Percentiles rank a stretch among this genome's conserved stretches.
These are phyloP conservation scores for Trididemnum nubilum DNA, from an alignment of 23 tunicate species.

Conservation along the genomic window DNA sequence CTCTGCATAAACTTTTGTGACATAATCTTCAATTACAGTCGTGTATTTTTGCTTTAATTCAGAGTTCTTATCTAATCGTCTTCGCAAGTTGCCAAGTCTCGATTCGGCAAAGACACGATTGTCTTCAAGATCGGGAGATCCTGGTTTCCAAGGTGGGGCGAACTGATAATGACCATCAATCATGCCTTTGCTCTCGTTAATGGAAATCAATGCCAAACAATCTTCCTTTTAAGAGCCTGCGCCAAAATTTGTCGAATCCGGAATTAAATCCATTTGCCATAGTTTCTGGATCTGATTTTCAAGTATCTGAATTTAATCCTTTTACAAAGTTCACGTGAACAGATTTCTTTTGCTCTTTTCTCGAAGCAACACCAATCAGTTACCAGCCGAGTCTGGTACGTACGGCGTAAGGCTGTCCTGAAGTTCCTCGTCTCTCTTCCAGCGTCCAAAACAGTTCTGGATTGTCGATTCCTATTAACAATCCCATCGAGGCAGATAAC, in stretches of 20 bases:
- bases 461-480: neutral
- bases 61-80: neutral
- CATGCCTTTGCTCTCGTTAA: neutral
- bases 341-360: neutral
- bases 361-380: neutral
- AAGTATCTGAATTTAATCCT: neutral
- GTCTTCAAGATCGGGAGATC: neutral
- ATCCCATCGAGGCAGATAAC: neutral
- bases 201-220: neutral
- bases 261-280: neutral
- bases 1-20: neutral
- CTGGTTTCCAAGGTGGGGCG: neutral
- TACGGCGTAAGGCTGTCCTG: neutral
- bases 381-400: neutral
- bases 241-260: neutral
- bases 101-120: neutral
- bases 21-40: too few relatives aligned
- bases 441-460: slow-evolving; percentile 3
- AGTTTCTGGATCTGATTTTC: neutral
- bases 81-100: neutral
- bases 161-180: slow-evolving; percentile 5
- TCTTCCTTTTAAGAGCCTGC: neutral
- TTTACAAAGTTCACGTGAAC: neutral
- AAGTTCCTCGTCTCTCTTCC: neutral
- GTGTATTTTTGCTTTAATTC: neutral